Conservation (phyloP, 2,797 vertebrate genomes). For the Anniella stebbinsi region DNA sequence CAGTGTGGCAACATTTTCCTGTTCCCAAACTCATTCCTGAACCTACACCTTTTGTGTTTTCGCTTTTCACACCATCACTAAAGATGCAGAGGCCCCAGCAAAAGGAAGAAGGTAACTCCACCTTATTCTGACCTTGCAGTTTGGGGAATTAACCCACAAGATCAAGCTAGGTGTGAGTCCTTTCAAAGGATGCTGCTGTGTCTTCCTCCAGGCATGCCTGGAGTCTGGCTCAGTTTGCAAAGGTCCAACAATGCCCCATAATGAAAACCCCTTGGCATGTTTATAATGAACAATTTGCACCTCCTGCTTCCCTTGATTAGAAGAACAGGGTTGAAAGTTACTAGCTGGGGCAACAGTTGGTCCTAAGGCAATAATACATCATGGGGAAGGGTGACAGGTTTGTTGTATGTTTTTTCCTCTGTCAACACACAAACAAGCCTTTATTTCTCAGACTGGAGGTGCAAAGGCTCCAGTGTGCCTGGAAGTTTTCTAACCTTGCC, state of each 20-base stretch:
- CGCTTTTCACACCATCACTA: background rate
- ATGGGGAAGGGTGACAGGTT: background rate
- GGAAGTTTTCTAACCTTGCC: background rate
- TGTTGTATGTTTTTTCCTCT: background rate
- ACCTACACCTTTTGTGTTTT: background rate
- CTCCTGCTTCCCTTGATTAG: constrained; percentile 18
- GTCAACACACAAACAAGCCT: background rate
- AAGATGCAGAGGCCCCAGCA: background rate
- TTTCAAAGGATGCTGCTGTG: constrained; percentile 14
- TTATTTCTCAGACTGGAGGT: background rate
- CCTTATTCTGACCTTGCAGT: background rate
- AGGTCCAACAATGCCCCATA: constrained; percentile 20
- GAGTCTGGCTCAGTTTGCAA: constrained; percentile 7
- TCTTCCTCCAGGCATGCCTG: background rate
- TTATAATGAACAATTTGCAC: constrained; percentile 27
- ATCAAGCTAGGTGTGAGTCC: constrained; percentile 3
- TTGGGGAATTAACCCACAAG: constrained; percentile 10
- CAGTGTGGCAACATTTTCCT: background rate
- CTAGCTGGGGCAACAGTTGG: background rate
- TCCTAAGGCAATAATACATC: background rate
- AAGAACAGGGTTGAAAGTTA: background rate
- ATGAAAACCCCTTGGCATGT: constrained; percentile 25
- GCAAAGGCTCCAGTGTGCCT: background rate
- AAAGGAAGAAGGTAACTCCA: background rate
- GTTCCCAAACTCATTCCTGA: background rate